A percentile compares a stretch with the other conserved stretches of the same genome.
Evolutionary conservation across 2,888 invertebrate species (phyloP).

Genomic region (Ethmia dodecea): DNA sequence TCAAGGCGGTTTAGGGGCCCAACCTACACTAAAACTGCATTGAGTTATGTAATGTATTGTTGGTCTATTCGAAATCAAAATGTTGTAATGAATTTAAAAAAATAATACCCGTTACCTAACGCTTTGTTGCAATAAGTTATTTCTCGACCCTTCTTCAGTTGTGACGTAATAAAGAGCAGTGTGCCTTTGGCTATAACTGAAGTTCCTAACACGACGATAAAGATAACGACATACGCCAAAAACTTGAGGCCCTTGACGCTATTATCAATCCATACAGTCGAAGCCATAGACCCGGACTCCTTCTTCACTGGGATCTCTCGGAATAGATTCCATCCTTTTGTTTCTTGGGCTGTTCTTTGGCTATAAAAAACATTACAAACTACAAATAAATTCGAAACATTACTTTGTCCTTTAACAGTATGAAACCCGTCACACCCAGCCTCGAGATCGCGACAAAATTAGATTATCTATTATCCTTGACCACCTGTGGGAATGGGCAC

Average conservation of each 20-base stretch:
- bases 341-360: conserved; percentile 72
- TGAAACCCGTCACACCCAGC: background rate
- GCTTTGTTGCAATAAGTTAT: conserved; percentile 79
- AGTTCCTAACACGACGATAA: conserved; percentile 79
- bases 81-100: no score
- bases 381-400: no score
- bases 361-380: conserved; percentile 32
- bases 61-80: no score
- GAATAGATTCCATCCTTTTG: conserved; percentile 88
- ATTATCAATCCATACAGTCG: conserved; percentile 78
- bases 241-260: conserved; percentile 81
- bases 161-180: conserved; percentile 85
- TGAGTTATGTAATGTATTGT: no score
- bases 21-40: no score
- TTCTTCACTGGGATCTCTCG: conserved; percentile 83
- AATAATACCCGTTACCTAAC: conserved; percentile 49
- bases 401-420: no score
- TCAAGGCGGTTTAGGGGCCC: no score
- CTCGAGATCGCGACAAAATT: background rate
- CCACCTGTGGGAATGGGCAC: no score
- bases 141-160: conserved; percentile 74
- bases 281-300: conserved; percentile 82
- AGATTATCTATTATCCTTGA: no score
- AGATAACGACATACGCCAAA: conserved; percentile 82
- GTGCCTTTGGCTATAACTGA: conserved; percentile 86